Base-by-base conservation (phyloP, 2,113 vertebrate species). In the Tetrao urogallus region DNA sequence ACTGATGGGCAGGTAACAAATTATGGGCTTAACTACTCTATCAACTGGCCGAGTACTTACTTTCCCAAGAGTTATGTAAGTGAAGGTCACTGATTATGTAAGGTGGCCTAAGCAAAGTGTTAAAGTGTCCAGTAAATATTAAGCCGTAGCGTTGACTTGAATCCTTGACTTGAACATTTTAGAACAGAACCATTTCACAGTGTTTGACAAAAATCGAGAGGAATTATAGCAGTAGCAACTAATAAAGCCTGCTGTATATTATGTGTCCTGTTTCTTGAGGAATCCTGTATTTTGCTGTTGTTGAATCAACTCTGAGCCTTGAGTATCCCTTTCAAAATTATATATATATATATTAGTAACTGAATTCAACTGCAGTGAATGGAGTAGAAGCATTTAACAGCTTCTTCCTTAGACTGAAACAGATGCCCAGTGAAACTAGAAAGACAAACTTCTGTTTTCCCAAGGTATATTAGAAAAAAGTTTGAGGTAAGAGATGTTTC, bases 1-100 rank as follows among this genome's bases (percentile, higher is more conserved):
- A 73, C 98, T 99, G 60, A 96, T 99, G 97, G 94, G 98, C 83
- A 99, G 99, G 99, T 99, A 98, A 97, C 3, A 65, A 95, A 92
- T 63, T 77, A 43, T 22, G 40, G 24, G 18, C 60, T 67, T 64
- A 77, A 34, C 21, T 78, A 15, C 3, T 58, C 43, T 48, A 76
- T 45, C 21, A 11, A n/a, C 14, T 70, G 64, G n/a, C n/a, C 77
- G 21, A 70, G 5, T 2, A 11, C 18, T 19, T 54, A 3, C n/a
- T 89, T 79, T 58, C 20, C 27, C 32, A 48, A 27, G 75, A 47
- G 47, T 58, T 66, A 63, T 3, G 21, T 24, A 78, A 60, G 20
- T 79, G 38, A 81, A 71, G 9, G 43, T 67, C 61, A 56, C 27
- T n/a, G 36, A 19, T 25, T 21, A 40, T 69, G 16, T 40, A 61